Evolutionary conservation across 2,888 invertebrate species (phyloP), one percentile per base, ranked within the genome.

Genomic region (Polylopha cassiicola): DNA sequence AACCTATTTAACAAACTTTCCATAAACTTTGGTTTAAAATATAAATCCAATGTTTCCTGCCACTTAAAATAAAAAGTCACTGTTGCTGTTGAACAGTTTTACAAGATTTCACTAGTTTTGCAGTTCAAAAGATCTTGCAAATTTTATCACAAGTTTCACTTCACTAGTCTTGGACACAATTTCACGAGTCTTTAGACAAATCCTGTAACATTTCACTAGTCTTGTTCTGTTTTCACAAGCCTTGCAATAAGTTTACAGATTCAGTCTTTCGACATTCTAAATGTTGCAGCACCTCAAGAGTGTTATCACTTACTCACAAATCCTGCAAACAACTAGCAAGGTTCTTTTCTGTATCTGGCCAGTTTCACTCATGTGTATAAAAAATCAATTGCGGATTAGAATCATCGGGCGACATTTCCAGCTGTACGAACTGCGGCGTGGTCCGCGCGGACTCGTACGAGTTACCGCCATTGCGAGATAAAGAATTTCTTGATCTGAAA

Each of bases 321-420:
- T n/a, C n/a, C n/a, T n/a, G n/a, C n/a, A n/a, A n/a, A n/a, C n/a
- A n/a, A n/a, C n/a, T n/a, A n/a, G n/a, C n/a, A n/a, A n/a, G n/a
- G n/a, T n/a, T n/a, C n/a, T n/a, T n/a, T n/a, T n/a, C n/a, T n/a
- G n/a, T n/a, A n/a, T n/a, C n/a, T n/a, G n/a, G 37, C 37, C 32
- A 31, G 9, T 38, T 51, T 80, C 73, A 82, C 55, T 85, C 84
- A 45, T 95, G 95, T 44, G 95, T 92, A 80, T 95, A 95, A 63
- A 95, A 94, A 65, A 95, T 93, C 60, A 94, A 92, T 56, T 93
- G 93, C 51, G 91, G 91, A 72, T 91, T 91, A 37, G 93, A 93
- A 47, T 88, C 88, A 39, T 86, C 86, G 0, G 76, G 82, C 0
- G 82, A 80, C 51, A 85, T 75, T 46, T 86, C 86, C 4, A 86